Percentiles rank a stretch among this genome's conserved stretches.
Evolutionary conservation across 2,888 invertebrate genomes (phyloP).

Genomic region (Andrena camellia): DNA sequence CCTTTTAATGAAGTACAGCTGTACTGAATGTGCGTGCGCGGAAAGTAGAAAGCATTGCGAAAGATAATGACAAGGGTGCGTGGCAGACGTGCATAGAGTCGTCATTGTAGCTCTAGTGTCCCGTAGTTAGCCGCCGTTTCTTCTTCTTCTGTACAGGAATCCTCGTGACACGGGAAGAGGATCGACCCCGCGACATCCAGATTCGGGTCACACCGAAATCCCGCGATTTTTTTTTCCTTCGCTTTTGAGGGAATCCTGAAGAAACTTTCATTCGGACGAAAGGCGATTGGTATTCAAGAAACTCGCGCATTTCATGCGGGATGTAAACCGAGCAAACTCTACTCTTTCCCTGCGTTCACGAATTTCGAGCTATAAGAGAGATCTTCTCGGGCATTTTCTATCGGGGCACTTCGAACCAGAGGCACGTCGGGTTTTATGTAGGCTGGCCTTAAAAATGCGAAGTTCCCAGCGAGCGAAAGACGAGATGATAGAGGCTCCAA

Average conservation of each 20-base stretch:
- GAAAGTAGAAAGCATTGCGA: slow-evolving; percentile 72
- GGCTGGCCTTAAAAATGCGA: background rate
- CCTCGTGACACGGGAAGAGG: background rate
- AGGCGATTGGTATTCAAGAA: slow-evolving; percentile 62
- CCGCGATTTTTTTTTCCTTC: background rate
- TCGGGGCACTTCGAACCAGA: slow-evolving; percentile 15
- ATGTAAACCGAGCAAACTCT: slow-evolving; percentile 51
- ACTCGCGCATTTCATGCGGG: slow-evolving; percentile 52
- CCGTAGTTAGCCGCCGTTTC: slow-evolving; percentile 13
- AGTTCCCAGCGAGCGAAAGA: background rate
- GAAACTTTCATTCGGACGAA: slow-evolving; percentile 66
- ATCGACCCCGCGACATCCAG: too few relatives aligned
- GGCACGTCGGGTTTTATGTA: slow-evolving; percentile 14
- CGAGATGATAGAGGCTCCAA: background rate
- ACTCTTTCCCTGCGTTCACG: slow-evolving; percentile 35
- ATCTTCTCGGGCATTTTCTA: slow-evolving; percentile 30
- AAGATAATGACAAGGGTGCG: slow-evolving; percentile 57
- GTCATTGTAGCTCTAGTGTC: slow-evolving; percentile 54
- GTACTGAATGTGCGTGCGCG: slow-evolving; percentile 35
- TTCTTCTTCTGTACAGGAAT: slow-evolving; percentile 1
- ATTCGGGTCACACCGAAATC: background rate
- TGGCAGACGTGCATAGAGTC: slow-evolving; percentile 2
- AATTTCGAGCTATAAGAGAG: slow-evolving; percentile 46
- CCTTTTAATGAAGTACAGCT: slow-evolving; percentile 56
- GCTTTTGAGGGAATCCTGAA: slow-evolving; percentile 32